These are phyloP conservation scores for Diaphora mendica DNA, from an alignment of 2,888 invertebrate genomes.

Conservation along the genomic window DNA sequence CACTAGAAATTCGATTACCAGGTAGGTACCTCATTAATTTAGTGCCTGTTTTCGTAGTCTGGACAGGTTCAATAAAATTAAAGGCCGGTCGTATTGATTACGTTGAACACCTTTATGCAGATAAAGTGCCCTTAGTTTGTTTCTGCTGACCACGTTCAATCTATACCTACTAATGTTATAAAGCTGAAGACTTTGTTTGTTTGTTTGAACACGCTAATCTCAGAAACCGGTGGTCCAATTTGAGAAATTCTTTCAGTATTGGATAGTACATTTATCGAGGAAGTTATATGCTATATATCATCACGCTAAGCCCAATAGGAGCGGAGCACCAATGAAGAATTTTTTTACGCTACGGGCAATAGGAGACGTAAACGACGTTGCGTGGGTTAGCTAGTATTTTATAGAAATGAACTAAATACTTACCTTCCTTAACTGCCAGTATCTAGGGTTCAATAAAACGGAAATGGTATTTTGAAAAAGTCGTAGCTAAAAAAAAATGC, in stretches of 20 bases:
- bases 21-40: constrained; percentile 23
- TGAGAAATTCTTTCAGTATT: too few species aligned
- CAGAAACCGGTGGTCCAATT: too few species aligned
- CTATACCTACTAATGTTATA: too few species aligned
- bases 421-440: constrained; percentile 4
- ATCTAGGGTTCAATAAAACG: not conserved
- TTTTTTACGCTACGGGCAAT: too few species aligned
- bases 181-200: too few species aligned
- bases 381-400: too few species aligned
- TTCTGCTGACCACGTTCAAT: not conserved
- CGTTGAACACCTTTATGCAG: not conserved
- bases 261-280: too few species aligned
- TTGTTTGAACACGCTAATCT: too few species aligned
- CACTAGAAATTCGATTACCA: constrained; percentile 30
- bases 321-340: too few species aligned
- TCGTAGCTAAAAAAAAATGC: not conserved
- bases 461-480: not conserved
- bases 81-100: not conserved
- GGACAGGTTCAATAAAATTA: constrained; percentile 8
- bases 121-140: not conserved
- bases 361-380: too few species aligned
- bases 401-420: not conserved
- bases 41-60: constrained; percentile 14
- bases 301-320: too few species aligned
- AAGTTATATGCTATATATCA: too few species aligned